Conservation (phyloP, 2,113 vertebrate species). For the Pachypanchax playfairii region DNA sequence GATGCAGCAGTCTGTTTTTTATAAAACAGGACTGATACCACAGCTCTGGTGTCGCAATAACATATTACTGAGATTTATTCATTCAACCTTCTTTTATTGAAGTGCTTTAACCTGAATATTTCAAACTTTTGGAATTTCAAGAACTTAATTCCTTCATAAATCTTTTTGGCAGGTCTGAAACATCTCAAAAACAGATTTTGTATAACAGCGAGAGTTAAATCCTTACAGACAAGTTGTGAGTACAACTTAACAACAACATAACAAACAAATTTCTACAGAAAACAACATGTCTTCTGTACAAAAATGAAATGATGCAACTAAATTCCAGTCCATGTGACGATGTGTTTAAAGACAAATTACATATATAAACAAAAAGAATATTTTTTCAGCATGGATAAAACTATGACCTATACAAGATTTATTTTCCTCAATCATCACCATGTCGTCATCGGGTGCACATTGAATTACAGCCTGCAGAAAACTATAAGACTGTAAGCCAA, state of each 20-base stretch:
- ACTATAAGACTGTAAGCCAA: constrained; percentile 20
- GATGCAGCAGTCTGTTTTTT: too few species aligned
- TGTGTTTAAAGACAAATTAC: too few species aligned
- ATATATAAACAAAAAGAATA: too few species aligned
- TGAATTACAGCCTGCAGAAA: constrained; percentile 25
- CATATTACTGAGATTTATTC: not conserved
- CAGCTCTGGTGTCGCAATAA: not conserved
- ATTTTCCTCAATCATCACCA: not conserved
- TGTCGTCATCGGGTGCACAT: constrained; percentile 15
- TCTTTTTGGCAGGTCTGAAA: not conserved
- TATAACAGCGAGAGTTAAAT: not conserved
- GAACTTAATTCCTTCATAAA: not conserved
- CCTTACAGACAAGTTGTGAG: constrained; percentile 9
- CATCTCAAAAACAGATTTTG: not conserved
- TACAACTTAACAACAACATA: not conserved
- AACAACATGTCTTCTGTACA: too few species aligned
- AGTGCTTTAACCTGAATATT: constrained; percentile 13
- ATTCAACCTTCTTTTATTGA: not conserved
- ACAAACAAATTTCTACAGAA: not conserved
- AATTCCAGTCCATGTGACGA: too few species aligned
- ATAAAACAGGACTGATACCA: too few species aligned
- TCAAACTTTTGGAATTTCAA: constrained; percentile 11
- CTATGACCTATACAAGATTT: not conserved
- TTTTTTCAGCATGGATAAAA: too few species aligned
- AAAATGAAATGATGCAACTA: not conserved